A percentile compares a stretch with the other conserved stretches of the same genome.
Conservation (phyloP, 2,113 vertebrate species). For the Heteronetta atricapilla region DNA sequence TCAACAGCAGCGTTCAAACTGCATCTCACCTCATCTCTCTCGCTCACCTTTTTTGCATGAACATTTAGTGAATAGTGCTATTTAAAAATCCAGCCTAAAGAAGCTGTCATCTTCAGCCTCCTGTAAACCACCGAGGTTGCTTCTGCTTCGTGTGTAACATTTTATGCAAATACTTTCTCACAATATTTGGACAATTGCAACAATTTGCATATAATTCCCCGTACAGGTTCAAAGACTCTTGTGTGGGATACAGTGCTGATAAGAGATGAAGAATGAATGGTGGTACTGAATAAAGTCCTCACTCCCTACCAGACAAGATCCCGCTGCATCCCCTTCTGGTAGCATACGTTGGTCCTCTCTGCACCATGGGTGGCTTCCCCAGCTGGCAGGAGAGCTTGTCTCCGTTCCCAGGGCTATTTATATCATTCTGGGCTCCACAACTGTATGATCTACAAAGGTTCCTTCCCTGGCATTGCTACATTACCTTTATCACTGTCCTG, state of each 20-base stretch:
- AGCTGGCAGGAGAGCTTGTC: neutral
- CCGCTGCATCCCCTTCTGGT: fast-evolving
- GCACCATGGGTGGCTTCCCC: fast-evolving
- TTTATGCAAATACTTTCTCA: conserved; percentile 52
- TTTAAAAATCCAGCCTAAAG: conserved; percentile 26
- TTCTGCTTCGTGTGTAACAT: neutral
- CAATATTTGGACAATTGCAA: neutral
- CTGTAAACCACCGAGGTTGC: neutral
- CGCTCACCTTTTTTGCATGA: neutral
- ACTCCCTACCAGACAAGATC: neutral
- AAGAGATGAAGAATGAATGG: neutral
- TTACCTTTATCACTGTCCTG: neutral
- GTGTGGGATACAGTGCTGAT: neutral
- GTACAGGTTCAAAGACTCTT: neutral
- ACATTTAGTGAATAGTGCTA: neutral
- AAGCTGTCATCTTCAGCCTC: neutral
- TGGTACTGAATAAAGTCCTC: neutral
- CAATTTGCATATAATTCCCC: neutral
- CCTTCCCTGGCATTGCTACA: neutral
- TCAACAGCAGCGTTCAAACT: neutral
- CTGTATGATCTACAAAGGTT: neutral
- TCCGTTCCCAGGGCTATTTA: neutral
- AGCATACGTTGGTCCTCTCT: neutral
- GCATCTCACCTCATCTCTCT: neutral
- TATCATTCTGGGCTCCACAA: neutral